Conservation (phyloP, 2,888 invertebrate genomes). For the Parapristionchus giblindavisi region DNA sequence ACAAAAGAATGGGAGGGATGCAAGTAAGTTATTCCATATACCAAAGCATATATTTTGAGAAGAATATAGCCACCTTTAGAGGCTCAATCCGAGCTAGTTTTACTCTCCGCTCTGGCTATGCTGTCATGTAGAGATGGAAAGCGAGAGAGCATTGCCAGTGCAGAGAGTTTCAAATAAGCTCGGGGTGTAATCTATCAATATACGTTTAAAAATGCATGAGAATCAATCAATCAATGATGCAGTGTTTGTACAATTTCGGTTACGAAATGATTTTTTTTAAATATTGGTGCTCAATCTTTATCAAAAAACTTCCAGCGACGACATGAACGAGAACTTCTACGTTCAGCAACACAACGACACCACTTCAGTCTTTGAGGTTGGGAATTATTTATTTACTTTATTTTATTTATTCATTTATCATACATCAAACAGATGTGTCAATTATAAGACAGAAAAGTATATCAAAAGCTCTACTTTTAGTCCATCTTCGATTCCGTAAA, state of each 20-base stretch:
- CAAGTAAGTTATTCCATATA: conserved; percentile 44
- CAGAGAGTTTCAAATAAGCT: no score
- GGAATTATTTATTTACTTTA: neutral
- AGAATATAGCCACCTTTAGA: no score
- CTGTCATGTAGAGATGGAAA: no score
- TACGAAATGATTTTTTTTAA: no score
- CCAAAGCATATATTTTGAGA: no score
- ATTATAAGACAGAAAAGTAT: neutral
- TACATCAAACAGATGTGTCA: neutral
- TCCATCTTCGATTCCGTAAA: conserved; percentile 1
- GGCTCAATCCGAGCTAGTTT: no score
- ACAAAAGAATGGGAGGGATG: conserved; percentile 52
- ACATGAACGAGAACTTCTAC: conserved; percentile 59
- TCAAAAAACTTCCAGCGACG: conserved; percentile 46
- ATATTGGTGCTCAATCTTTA: neutral
- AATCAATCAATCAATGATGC: no score
- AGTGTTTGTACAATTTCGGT: no score
- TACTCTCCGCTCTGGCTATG: no score
- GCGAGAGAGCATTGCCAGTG: no score
- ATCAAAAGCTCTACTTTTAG: neutral
- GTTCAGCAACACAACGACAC: conserved; percentile 63
- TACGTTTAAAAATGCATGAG: no score
- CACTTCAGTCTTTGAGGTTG: conserved; percentile 51
- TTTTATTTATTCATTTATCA: neutral
- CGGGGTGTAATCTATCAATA: no score